phyloP scores from a whole-genome alignment of 2,888 invertebrate species.

The Amiota mariae region DNA sequence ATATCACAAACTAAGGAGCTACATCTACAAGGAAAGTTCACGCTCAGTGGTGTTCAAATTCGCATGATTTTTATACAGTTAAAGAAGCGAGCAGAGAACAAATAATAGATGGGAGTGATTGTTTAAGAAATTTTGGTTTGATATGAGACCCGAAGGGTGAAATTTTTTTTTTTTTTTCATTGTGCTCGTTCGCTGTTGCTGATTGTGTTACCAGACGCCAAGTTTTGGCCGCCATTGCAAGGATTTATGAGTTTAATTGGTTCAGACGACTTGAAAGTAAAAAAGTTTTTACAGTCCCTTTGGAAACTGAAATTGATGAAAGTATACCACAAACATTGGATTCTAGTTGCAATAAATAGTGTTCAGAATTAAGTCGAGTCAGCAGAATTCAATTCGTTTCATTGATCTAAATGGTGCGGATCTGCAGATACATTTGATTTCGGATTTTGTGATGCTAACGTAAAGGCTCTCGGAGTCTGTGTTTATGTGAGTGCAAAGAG shows the following conservation, averaged over 20 bases:
- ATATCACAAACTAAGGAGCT: too few species aligned
- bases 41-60: neutral
- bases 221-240: neutral
- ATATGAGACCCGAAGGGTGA: neutral
- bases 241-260: conserved; percentile 3
- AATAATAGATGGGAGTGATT: neutral
- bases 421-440: too few species aligned
- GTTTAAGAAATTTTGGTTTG: neutral
- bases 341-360: neutral
- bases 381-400: too few species aligned
- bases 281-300: neutral
- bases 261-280: neutral
- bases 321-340: neutral
- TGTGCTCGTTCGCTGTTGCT: neutral
- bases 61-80: neutral
- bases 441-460: too few species aligned
- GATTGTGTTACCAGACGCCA: neutral
- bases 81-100: neutral
- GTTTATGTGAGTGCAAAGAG: too few species aligned
- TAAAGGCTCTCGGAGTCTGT: too few species aligned
- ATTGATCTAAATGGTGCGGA: too few species aligned
- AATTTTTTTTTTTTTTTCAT: neutral
- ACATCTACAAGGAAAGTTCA: conserved; percentile 1
- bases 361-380: conserved; percentile 1
- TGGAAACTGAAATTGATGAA: neutral